Conservation (phyloP, 2,113 vertebrate species). For the Nanorana parkeri region DNA sequence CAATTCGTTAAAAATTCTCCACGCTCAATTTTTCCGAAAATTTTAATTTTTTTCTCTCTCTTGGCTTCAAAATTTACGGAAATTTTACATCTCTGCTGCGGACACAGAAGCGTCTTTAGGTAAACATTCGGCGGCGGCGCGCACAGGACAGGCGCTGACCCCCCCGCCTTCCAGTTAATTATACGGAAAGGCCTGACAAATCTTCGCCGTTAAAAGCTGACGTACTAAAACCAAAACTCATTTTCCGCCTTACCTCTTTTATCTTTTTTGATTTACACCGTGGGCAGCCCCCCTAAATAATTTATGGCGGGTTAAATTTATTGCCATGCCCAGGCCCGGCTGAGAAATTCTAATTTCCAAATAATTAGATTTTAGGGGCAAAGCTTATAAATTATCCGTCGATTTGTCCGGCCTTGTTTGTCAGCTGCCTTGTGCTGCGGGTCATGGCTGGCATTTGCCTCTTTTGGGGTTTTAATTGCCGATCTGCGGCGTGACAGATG, state of each 20-base stretch:
- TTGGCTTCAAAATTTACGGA: too few relatives aligned
- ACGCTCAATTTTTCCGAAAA: too few relatives aligned
- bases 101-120: too few relatives aligned
- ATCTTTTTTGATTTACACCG: slow-evolving; percentile 85
- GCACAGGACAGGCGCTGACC: neutral
- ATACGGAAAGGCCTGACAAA: slow-evolving; percentile 59
- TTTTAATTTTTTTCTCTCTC: too few relatives aligned
- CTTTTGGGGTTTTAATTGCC: slow-evolving; percentile 93
- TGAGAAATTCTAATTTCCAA: slow-evolving; percentile 94
- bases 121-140: too few relatives aligned
- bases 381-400: slow-evolving; percentile 91
- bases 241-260: slow-evolving; percentile 55
- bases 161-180: neutral
- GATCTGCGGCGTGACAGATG: slow-evolving; percentile 92
- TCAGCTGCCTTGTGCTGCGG: slow-evolving; percentile 90
- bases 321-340: slow-evolving; percentile 84
- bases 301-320: slow-evolving; percentile 93
- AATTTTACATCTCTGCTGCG: too few relatives aligned
- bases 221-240: slow-evolving; percentile 84
- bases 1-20: too few relatives aligned
- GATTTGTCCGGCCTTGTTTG: slow-evolving; percentile 95
- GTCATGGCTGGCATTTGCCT: slow-evolving; percentile 93
- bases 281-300: slow-evolving; percentile 88
- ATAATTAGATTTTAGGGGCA: slow-evolving; percentile 95
- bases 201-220: slow-evolving; percentile 80